Evolutionary conservation across 2,797 vertebrate genomes (phyloP), one percentile per base, ranked within the genome.

Genomic region (Serranus cabrilla): DNA sequence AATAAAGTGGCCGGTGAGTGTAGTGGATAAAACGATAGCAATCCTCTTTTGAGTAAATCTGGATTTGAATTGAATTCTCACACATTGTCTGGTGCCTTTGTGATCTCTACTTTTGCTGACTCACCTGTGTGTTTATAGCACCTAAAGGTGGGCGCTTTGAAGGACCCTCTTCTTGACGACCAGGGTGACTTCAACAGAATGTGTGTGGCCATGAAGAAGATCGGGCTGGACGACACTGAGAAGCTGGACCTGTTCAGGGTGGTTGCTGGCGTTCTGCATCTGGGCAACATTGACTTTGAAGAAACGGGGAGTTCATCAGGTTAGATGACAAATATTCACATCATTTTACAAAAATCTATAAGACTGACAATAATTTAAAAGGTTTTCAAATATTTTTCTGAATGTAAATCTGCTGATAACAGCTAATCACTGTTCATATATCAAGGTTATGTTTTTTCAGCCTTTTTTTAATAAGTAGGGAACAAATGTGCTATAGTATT

Each of bases 201-300:
- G 98, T 99, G 97, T 21, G 95, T 89, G 21, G 98, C 98, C 66
- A 99, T 99, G 98, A 99, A 97, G 86, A 99, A 95, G 92, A 99
- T 99, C 18, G 98, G 98, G 52, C 92, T 99, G 92, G 96, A 96
- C 34, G 97, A 99, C 88, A 95, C 92, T 0, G 98, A 99, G 94
- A 99, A 99, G 81, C 96, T 99, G 64, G 97, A 99, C 92, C 96
- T 99, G 61, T 99, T 99, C 82, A 93, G 97, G 78, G 97, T 99
- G 43, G 98, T 99, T 17, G 96, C 98, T 2, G 98, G 98, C 4
- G 98, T 99, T 73, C 93, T 99, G 77, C 98, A 99, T 85, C 96
- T 99, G 65, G 98, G 98, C 76, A 99, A 99, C 91, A 96, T 99
- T 31, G 97, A 99, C 94, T 99, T 99, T 88, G 98, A 99, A 87